Evolutionary conservation across 30 jellyfish, hydroid and myxozoan species (phyloP).

Genomic region (Cassiopea andromeda): DNA sequence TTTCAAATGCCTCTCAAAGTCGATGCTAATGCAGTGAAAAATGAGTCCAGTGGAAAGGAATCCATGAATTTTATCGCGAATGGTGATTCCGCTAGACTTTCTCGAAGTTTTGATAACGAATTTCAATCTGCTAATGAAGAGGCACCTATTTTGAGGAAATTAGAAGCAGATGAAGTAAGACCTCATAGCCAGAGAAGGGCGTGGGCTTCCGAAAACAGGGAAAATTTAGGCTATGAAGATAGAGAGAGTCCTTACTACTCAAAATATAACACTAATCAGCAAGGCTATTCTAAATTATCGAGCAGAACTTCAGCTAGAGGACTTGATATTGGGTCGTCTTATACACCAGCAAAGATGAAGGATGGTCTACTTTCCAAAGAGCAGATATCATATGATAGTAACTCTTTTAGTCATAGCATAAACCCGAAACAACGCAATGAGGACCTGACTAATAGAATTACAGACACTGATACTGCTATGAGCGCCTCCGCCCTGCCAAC

Average conservation of each 20-base stretch:
- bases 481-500: background rate
- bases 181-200: background rate
- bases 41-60: background rate
- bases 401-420: too few species aligned
- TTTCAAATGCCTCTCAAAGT: slow-evolving; percentile 9
- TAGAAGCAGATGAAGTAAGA: background rate
- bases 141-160: background rate
- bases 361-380: background rate
- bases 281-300: background rate
- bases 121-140: background rate
- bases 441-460: too few species aligned
- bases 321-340: background rate
- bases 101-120: slow-evolving; percentile 35
- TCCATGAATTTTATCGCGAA: background rate
- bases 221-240: background rate
- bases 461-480: background rate
- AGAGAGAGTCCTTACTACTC: background rate
- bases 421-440: too few species aligned
- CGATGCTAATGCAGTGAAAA: background rate
- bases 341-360: background rate
- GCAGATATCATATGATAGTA: background rate
- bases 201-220: background rate
- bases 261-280: background rate
- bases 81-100: background rate
- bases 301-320: background rate